Percentiles rank a stretch among this genome's conserved stretches.
Conservation (phyloP, 2,797 vertebrate species). For the Tauraco hartlaubi region DNA sequence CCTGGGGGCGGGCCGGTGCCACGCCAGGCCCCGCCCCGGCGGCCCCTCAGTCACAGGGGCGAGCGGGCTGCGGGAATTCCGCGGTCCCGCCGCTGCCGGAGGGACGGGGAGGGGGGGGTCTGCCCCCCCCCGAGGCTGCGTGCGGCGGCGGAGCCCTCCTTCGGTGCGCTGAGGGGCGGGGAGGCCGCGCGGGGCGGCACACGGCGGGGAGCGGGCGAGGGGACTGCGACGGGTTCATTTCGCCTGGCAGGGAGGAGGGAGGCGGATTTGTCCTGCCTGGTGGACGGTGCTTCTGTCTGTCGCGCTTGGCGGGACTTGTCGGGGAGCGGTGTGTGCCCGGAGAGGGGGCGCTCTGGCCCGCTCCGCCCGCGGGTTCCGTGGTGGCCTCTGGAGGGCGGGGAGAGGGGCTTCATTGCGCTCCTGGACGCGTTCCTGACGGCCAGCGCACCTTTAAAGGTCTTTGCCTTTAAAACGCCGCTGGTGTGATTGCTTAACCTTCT, state of each 20-base stretch:
- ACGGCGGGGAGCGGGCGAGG: rapidly evolving
- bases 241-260: background rate
- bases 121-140: rapidly evolving
- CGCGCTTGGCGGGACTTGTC: rapidly evolving
- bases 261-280: no score
- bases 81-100: background rate
- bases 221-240: rapidly evolving
- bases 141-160: background rate
- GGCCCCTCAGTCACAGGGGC: no score
- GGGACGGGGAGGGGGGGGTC: no score
- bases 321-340: background rate
- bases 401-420: rapidly evolving
- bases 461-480: background rate
- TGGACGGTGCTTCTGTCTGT: background rate
- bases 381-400: background rate
- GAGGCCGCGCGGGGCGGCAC: background rate
- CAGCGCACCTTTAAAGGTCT: no score
- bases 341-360: background rate
- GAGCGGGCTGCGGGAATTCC: no score
- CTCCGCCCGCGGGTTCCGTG: background rate
- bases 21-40: background rate
- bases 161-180: background rate
- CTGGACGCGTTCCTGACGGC: rapidly evolving
- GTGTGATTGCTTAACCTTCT: background rate
- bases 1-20: background rate